Percentiles rank a stretch among this genome's conserved stretches.
Evolutionary conservation across 1,140 invertebrate genomes (phyloP).

Genomic region (Whitmania pigra): DNA sequence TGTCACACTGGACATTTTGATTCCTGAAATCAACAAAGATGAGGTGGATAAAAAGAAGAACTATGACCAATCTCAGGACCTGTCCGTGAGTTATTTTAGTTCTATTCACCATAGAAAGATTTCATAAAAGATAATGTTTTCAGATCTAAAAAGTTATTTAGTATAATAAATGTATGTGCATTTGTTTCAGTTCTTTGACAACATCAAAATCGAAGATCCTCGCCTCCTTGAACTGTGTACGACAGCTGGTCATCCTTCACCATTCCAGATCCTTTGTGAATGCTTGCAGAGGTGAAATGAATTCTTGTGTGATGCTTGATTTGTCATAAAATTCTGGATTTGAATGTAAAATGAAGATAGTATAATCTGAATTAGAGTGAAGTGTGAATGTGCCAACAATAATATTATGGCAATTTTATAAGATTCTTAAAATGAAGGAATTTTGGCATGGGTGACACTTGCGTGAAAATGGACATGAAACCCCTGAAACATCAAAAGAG

Average conservation of each 20-base stretch:
- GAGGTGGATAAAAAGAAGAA: slow-evolving; percentile 34
- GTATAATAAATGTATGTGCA: too few relatives aligned
- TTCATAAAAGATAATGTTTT: too few relatives aligned
- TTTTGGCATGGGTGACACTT: slow-evolving; percentile 74
- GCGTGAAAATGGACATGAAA: slow-evolving; percentile 75
- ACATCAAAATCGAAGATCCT: slow-evolving; percentile 81
- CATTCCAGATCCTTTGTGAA: slow-evolving; percentile 79
- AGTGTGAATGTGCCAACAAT: not conserved
- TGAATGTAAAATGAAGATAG: too few relatives aligned
- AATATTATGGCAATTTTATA: too few relatives aligned
- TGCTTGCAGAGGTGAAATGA: slow-evolving; percentile 61
- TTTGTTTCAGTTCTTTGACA: slow-evolving; percentile 68
- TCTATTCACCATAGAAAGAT: too few relatives aligned
- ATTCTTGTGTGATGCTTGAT: not conserved
- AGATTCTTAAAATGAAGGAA: slow-evolving; percentile 48
- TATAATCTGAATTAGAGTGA: not conserved
- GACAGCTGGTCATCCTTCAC: slow-evolving; percentile 84
- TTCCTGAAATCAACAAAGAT: slow-evolving; percentile 72
- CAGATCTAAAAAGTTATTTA: too few relatives aligned
- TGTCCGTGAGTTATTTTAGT: not conserved
- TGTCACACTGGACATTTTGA: slow-evolving; percentile 76
- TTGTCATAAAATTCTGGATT: not conserved
- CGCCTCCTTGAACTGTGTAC: slow-evolving; percentile 81
- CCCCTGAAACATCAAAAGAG: slow-evolving; percentile 80
- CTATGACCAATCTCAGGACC: slow-evolving; percentile 30